A percentile compares a stretch with the other conserved stretches of the same genome.
Evolutionary conservation across 2,888 invertebrate species (phyloP).

Genomic region (Rambutsinella grinnellia): DNA sequence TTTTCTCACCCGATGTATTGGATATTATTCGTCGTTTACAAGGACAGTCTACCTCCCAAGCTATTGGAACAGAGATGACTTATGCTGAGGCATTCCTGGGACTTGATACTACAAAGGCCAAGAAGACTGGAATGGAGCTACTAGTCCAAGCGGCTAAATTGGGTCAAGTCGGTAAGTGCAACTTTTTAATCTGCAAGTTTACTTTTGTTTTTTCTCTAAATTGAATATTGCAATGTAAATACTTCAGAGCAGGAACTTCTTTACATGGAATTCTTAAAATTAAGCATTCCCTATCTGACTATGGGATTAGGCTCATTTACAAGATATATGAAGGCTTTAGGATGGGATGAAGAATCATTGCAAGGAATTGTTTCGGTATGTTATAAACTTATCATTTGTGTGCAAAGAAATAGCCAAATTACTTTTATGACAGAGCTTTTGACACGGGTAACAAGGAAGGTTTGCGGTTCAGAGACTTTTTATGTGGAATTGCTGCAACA

Average conservation of each 20-base stretch:
- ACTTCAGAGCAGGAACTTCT: constrained; percentile 74
- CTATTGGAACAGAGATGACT: constrained; percentile 53
- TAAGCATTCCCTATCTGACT: constrained; percentile 74
- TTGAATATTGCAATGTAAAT: not conserved
- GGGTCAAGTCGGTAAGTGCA: constrained; percentile 55
- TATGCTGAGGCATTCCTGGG: constrained; percentile 46
- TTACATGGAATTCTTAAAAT: constrained; percentile 73
- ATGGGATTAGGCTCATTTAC: constrained; percentile 74
- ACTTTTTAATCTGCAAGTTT: too few species aligned
- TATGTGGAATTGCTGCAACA: constrained; percentile 76
- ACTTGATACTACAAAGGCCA: constrained; percentile 24
- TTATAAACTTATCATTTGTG: not conserved
- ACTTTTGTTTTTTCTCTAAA: not conserved
- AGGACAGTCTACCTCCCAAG: constrained; percentile 29
- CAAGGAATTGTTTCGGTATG: constrained; percentile 29
- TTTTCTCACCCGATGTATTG: constrained; percentile 54
- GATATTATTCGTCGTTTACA: constrained; percentile 53
- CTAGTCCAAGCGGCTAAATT: constrained; percentile 59
- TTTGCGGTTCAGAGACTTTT: constrained; percentile 73
- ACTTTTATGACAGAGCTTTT: constrained; percentile 71
- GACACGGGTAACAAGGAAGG: constrained; percentile 73
- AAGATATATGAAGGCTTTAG: constrained; percentile 73
- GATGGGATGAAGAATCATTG: constrained; percentile 70
- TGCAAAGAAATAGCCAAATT: constrained; percentile 7
- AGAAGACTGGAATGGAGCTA: constrained; percentile 56